Evolutionary conservation across 2,888 invertebrate species (phyloP).

Genomic region (Eupeodes luniger): DNA sequence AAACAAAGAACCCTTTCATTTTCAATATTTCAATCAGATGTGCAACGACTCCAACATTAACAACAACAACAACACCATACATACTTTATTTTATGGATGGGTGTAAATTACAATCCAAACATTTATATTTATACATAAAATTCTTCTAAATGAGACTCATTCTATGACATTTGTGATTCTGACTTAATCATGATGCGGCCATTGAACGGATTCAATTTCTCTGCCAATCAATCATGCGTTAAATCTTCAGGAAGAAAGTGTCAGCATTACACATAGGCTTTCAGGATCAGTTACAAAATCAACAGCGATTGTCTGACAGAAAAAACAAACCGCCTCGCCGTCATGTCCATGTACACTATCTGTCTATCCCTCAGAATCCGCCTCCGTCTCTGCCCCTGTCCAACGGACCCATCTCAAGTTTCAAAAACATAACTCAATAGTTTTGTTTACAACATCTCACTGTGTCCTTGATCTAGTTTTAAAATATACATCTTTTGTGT

Average conservation of each 20-base stretch:
- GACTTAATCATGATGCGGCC: conserved; percentile 24
- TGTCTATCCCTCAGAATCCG: conserved; percentile 24
- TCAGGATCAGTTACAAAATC: conserved; percentile 65
- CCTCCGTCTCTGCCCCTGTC: conserved; percentile 24
- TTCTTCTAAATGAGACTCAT: conserved; percentile 60
- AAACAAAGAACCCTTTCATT: conserved; percentile 43
- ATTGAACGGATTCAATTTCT: conserved; percentile 71
- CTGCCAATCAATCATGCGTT: conserved; percentile 75
- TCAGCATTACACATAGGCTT: conserved; percentile 63
- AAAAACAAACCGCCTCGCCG: conserved; percentile 73
- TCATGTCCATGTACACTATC: conserved; percentile 33
- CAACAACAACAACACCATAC: background rate
- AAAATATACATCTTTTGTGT: conserved; percentile 19
- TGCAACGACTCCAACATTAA: background rate
- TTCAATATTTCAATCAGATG: conserved; percentile 17
- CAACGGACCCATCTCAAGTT: conserved; percentile 62
- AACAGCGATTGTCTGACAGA: conserved; percentile 41
- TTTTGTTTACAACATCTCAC: conserved; percentile 64
- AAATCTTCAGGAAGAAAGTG: conserved; percentile 73
- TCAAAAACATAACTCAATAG: conserved; percentile 52
- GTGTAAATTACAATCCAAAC: conserved; percentile 67
- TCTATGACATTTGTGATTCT: conserved; percentile 31
- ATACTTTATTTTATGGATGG: background rate
- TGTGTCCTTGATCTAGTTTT: conserved; percentile 67
- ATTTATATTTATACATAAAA: background rate